Base-by-base conservation (phyloP, 2,888 invertebrate genomes). In the Apantesis nais region DNA sequence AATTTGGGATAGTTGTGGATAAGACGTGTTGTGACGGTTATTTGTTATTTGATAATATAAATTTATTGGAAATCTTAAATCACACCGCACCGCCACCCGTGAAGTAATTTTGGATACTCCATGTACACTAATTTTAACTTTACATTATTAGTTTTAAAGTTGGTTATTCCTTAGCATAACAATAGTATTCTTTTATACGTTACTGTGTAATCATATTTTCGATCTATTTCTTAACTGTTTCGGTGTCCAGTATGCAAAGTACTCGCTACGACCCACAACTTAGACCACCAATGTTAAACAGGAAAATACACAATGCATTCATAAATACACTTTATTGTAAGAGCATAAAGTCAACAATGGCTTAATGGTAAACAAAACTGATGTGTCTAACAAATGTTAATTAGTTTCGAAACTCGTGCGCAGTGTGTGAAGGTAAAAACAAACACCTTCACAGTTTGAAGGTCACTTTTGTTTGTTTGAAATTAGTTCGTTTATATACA, bases 361-460 rank as follows among this genome's bases (percentile, higher is more conserved):
- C 31, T 72, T 69, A 70, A 62, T 52, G 12, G 65, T 22, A 71
- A 73, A 70, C 22, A 16, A 68, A 44, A 58, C 16, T 62, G 66
- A n/a, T 67, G 22, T 39, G 55, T 16, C 12, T 63, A 71, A 67
- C 58, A 37, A 63, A 72, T 74, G 66, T 31, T 75, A 73, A 76
- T 80, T 72, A 67, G 71, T 74, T 70, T 63, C 22, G 61, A 72
- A 78, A 81, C 79, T 76, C 78, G 62, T 78, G 76, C 71, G 48
- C 67, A 75, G 29, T 73, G 72, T 73, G 68, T 71, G 44, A 72
- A 74, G 52, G 52, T 1, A 37, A 34, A 48, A 37, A 52, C 62
- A 69, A 68, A 72, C 61, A 76, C 60, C 61, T 68, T 58, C 55
- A 52, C 48, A 52, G 7, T 12, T 29, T 55, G 58, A 68, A 66